Base-by-base conservation (phyloP, 2,113 vertebrate species). In the Aspidoscelis tigris region DNA sequence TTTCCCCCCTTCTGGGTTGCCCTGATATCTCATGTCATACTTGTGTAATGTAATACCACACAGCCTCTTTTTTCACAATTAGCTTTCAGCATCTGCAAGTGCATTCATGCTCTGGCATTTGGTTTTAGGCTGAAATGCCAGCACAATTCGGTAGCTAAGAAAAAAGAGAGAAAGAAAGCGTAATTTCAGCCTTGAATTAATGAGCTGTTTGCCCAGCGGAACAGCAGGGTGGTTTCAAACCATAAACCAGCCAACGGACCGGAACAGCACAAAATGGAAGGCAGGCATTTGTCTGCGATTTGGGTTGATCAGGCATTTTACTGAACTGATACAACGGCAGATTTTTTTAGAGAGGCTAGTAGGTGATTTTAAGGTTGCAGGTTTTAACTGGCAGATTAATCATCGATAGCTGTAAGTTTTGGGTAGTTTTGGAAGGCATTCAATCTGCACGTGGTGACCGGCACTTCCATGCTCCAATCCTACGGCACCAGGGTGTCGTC, bases 191-290 rank as follows among this genome's bases (percentile, higher is more conserved):
- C n/a, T 79, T 22, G 7, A 41, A 18, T 79, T 33, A 79, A 65
- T 65, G n/a, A 65, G n/a, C 24, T 84, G 39, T 84, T 77, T 84
- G 65, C 69, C 69, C 41, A 73, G n/a, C 65, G 44, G 69, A 72
- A 73, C 26, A 84, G 69, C 55, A 33, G 68, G 55, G 9, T 44
- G 58, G 41, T 72, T 72, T 64, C 69, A 72, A 65, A 33, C 41
- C n/a, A 79, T 84, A 84, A 79, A 65, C 83, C 43, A 79, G n/a
- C 43, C 68, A 79, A 79, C 24, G 14, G n/a, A 73, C 43, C 73
- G 71, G 55, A 84, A 84, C 55, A 74, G 9, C 41, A 55, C 16
- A 47, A 65, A 82, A 33, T 33, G 26, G 70, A 79, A 73, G 41
- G 41, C 58, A 50, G 11, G 43, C 26, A 39, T 79, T 61, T 73